These are phyloP conservation scores for Sterrhoptilus dennistouni DNA, from an alignment of 2,113 vertebrate genomes.

Conservation along the genomic window DNA sequence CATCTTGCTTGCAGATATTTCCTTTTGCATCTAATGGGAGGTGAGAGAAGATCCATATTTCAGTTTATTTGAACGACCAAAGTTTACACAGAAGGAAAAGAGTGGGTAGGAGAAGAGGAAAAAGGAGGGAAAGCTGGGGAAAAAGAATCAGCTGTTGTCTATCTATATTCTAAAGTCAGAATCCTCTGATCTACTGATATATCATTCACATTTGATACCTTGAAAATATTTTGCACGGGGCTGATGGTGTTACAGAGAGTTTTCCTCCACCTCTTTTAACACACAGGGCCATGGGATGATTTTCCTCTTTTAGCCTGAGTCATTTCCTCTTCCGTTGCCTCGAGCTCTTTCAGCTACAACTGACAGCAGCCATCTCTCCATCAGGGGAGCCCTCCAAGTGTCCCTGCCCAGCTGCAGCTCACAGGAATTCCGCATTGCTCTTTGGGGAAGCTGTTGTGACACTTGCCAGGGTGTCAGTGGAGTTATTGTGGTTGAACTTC, in stretches of 20 bases:
- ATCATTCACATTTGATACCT: not conserved
- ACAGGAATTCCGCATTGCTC: not conserved
- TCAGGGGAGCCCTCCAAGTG: not conserved
- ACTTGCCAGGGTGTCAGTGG: not conserved
- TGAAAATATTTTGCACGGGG: not conserved
- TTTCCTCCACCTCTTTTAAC: conserved; percentile 29
- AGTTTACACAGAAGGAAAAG: conserved; percentile 31
- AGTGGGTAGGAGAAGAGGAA: conserved; percentile 21
- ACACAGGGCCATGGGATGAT: conserved; percentile 47
- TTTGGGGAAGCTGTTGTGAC: not conserved
- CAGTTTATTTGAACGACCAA: conserved; percentile 1
- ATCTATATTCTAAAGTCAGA: not conserved
- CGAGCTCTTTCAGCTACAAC: not conserved
- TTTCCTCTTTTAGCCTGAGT: conserved; percentile 53
- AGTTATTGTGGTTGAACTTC: not conserved
- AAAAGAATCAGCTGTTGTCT: not conserved
- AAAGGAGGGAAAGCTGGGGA: not conserved
- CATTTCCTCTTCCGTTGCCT: conserved; percentile 53
- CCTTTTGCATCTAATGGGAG: not conserved
- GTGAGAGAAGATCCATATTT: not conserved
- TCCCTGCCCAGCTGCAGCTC: not conserved
- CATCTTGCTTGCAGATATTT: conserved; percentile 39
- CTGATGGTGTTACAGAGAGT: not conserved
- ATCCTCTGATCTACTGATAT: not conserved
- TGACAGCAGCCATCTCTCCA: conserved; percentile 20